Conservation (phyloP, 1,140 invertebrate species). For the Zaprionus gabonicus region DNA sequence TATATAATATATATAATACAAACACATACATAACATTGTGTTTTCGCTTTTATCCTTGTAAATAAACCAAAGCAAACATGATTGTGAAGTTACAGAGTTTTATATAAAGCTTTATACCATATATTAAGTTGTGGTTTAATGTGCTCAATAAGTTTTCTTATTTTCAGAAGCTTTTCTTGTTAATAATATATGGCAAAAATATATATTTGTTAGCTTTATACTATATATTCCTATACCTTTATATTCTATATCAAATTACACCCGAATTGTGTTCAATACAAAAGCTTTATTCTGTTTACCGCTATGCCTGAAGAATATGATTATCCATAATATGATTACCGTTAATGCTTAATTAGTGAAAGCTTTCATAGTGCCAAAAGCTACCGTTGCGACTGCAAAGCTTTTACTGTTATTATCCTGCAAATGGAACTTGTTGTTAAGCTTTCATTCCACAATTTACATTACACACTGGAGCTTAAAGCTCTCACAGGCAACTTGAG, state of each 20-base stretch:
- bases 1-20: neutral
- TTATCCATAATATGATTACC: neutral
- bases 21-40: slow-evolving; percentile 20
- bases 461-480: neutral
- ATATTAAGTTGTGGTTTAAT: neutral
- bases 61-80: neutral
- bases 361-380: slow-evolving; percentile 4
- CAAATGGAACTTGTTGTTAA: slow-evolving; percentile 7
- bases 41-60: neutral
- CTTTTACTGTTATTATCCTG: slow-evolving; percentile 7
- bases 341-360: neutral
- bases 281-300: slow-evolving; percentile 22
- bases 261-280: neutral
- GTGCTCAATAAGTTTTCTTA: neutral
- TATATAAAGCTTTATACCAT: neutral
- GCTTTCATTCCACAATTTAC: slow-evolving; percentile 11
- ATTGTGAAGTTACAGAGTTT: neutral
- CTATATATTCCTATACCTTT: too few relatives aligned
- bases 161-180: neutral
- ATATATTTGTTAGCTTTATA: too few relatives aligned
- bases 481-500: slow-evolving; percentile 12
- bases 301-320: neutral
- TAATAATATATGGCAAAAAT: neutral
- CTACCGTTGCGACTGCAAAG: neutral
- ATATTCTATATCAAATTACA: too few relatives aligned